Evolutionary conservation across 2,888 invertebrate species (phyloP).

Genomic region (Shargacucullia verbasci): DNA sequence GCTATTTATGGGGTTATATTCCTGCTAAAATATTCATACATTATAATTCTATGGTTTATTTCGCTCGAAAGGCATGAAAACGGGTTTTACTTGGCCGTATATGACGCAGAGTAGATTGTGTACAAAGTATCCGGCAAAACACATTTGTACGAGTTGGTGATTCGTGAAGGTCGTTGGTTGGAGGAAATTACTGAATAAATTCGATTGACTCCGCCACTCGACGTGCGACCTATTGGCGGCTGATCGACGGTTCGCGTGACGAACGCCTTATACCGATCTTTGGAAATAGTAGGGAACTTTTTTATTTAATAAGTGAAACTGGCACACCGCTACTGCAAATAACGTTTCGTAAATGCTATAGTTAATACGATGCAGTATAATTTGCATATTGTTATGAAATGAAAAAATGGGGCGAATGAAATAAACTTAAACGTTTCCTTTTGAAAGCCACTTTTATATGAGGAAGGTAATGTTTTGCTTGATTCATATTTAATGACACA

Average conservation of each 20-base stretch:
- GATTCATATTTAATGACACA: conserved; percentile 24
- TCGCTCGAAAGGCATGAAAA: conserved; percentile 44
- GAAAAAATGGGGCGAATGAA: conserved; percentile 4
- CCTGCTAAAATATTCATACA: conserved; percentile 48
- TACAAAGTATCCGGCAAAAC: conserved; percentile 66
- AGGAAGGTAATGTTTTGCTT: conserved; percentile 11
- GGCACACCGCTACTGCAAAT: conserved; percentile 51
- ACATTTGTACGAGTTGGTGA: conserved; percentile 72
- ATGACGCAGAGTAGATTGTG: conserved; percentile 45
- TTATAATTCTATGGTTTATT: conserved; percentile 49
- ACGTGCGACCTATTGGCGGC: conserved; percentile 68
- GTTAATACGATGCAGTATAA: conserved; percentile 42
- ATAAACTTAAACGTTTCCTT: conserved; percentile 7
- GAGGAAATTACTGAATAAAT: conserved; percentile 85
- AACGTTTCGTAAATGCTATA: conserved; percentile 36
- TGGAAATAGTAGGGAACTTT: conserved; percentile 56
- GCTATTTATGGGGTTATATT: conserved; percentile 26
- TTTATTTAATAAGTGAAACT: conserved; percentile 62
- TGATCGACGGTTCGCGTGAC: conserved; percentile 84
- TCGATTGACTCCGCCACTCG: conserved; percentile 78
- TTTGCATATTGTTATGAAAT: conserved; percentile 36
- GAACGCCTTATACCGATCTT: conserved; percentile 55
- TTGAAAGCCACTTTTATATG: conserved; percentile 6
- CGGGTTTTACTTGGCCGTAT: conserved; percentile 27
- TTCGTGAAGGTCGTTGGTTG: conserved; percentile 70